Percentiles rank a stretch among this genome's conserved stretches.
Evolutionary conservation across 2,113 vertebrate genomes (phyloP).

Genomic region (Hypocryptadius cinnamomeus): DNA sequence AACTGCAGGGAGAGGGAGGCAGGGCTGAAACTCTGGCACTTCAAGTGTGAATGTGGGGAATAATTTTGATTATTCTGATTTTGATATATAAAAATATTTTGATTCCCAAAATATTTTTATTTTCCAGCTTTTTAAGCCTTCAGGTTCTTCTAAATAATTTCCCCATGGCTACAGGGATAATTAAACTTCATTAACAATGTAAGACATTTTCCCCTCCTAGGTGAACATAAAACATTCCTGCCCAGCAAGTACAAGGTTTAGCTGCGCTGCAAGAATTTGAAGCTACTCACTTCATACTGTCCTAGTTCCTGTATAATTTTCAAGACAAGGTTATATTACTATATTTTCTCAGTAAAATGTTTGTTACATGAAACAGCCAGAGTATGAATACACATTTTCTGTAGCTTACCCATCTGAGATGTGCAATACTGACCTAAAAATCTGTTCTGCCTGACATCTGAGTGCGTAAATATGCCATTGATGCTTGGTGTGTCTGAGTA

Average conservation of each 20-base stretch:
- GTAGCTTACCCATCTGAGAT: not conserved
- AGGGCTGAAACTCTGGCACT: not conserved
- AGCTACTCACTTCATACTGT: not conserved
- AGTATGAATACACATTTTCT: not conserved
- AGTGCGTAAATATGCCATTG: fast-evolving
- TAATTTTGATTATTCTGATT: no score
- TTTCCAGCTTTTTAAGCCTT: not conserved
- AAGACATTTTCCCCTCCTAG: not conserved
- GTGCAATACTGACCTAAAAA: not conserved
- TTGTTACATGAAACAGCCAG: not conserved
- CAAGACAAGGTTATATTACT: not conserved
- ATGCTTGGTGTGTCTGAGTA: not conserved
- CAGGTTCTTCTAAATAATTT: not conserved
- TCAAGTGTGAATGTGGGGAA: not conserved
- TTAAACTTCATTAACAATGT: not conserved
- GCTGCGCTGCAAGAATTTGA: not conserved
- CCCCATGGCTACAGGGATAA: not conserved
- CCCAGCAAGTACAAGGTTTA: not conserved
- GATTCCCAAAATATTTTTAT: not conserved
- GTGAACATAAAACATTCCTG: not conserved
- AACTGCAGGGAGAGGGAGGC: not conserved
- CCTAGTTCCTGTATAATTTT: not conserved
- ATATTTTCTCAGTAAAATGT: not conserved
- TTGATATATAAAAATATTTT: not conserved
- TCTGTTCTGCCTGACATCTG: not conserved